These are phyloP conservation scores for Charina bottae DNA, from an alignment of 2,113 vertebrate species.

Conservation along the genomic window DNA sequence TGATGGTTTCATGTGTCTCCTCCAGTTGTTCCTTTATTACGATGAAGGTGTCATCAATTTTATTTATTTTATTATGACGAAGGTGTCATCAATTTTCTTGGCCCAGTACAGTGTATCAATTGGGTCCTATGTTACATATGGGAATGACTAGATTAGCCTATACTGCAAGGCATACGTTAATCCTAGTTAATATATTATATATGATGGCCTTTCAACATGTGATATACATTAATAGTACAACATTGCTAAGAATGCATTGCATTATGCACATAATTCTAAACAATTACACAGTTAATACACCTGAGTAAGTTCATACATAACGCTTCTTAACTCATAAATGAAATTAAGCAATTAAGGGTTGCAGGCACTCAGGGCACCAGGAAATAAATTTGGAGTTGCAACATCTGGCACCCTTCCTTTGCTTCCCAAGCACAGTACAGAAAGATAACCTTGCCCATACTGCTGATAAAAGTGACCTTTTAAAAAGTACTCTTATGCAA, in stretches of 20 bases:
- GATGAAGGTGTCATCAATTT: too few species aligned
- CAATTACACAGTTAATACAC: neutral
- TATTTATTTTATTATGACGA: too few species aligned
- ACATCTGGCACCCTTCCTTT: neutral
- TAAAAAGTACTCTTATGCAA: neutral
- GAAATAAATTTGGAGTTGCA: neutral
- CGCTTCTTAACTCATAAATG: neutral
- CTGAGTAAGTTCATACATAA: neutral
- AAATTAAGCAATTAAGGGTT: neutral
- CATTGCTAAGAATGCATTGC: neutral
- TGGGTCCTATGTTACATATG: neutral
- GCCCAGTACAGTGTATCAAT: neutral
- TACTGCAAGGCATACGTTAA: neutral
- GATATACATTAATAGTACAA: neutral
- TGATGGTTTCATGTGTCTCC: too few species aligned
- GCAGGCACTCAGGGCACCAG: neutral
- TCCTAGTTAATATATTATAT: neutral
- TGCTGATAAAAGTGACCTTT: neutral
- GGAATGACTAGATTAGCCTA: neutral
- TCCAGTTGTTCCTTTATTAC: too few species aligned
- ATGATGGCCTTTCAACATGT: neutral
- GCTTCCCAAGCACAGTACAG: neutral
- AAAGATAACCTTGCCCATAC: neutral
- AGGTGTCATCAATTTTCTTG: neutral
- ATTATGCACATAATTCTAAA: neutral